Percentiles rank a stretch among this genome's conserved stretches.
These are phyloP conservation scores for Cheiracanthium punctorium DNA, from an alignment of 2,888 invertebrate species.

Conservation along the genomic window DNA sequence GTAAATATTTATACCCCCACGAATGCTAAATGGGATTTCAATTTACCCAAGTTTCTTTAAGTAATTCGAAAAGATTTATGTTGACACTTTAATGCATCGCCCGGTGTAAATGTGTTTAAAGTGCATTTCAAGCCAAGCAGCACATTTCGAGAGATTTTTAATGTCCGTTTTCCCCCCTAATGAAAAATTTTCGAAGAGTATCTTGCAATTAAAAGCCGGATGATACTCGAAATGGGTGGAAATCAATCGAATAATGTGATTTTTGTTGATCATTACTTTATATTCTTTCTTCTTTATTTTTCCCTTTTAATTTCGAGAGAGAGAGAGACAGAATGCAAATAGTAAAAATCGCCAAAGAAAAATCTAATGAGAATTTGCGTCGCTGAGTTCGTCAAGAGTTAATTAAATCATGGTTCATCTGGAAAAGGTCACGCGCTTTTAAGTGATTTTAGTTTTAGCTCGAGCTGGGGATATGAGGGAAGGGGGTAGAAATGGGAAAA, in stretches of 20 bases:
- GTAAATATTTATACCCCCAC: conserved; percentile 2
- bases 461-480: no score
- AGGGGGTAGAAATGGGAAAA: no score
- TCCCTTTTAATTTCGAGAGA: no score
- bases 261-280: background rate
- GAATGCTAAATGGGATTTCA: background rate
- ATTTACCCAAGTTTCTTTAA: conserved; percentile 1
- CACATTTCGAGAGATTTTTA: background rate
- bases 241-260: background rate
- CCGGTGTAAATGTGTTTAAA: background rate
- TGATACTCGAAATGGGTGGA: background rate
- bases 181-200: background rate
- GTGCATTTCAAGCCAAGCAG: background rate
- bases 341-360: background rate
- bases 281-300: background rate
- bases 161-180: background rate
- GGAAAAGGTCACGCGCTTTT: background rate
- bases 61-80: conserved; percentile 11
- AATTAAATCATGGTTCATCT: background rate
- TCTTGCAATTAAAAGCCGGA: background rate
- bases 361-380: background rate
- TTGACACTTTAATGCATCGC: conserved; percentile 2
- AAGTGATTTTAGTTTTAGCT: background rate
- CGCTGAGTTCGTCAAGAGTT: background rate
- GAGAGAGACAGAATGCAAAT: no score